Base-by-base conservation (phyloP, 2,797 vertebrate genomes). In the Sebastes flavidus region DNA sequence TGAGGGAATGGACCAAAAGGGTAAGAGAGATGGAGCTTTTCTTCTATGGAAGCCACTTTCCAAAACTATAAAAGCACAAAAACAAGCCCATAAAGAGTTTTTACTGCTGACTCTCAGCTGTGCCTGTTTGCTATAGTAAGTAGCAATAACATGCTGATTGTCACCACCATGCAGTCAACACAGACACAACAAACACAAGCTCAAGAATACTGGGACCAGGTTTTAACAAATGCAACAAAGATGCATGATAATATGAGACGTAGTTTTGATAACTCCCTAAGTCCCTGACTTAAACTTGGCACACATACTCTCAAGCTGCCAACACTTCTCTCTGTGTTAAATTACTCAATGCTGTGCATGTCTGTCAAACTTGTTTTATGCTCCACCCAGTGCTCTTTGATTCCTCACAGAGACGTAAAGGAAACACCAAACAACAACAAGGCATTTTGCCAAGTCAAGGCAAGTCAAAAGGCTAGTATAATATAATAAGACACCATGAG, bases 61-160 rank as follows among this genome's bases (percentile, higher is more conserved):
- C 58, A 75, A 56, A 87, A 86, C 22, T 58, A 29, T 67, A 62
- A 81, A 83, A 76, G 27, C 29, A 77, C 55, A 82, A 81, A 89
- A 89, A 91, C 81, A 90, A 58, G 20, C 32, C 65, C 3, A 59
- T 84, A 75, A 89, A 89, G 10, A n/a, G 14, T 58, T 74, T 81
- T 86, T 75, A 88, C 38, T 46, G 10, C 61, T 18, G 52, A 65
- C 32, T 54, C 27, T 75, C 22, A 72, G 30, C 54, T 25, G 59
- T 5, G 34, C 81, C 24, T 24, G 36, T 70, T 67, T 61, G 20
- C 61, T 72, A 65, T 59, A 67, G 67, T 67, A 82, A 71, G 58
- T 20, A 56, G 16, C 34, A 77, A 49, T 49, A 75, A 58, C 22
- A 77, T 5, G n/a, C 34, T 16, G 29, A 84, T 6, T 32, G 65